phyloP scores from a whole-genome alignment of 1,140 invertebrate species.

The Idris sp. region DNA sequence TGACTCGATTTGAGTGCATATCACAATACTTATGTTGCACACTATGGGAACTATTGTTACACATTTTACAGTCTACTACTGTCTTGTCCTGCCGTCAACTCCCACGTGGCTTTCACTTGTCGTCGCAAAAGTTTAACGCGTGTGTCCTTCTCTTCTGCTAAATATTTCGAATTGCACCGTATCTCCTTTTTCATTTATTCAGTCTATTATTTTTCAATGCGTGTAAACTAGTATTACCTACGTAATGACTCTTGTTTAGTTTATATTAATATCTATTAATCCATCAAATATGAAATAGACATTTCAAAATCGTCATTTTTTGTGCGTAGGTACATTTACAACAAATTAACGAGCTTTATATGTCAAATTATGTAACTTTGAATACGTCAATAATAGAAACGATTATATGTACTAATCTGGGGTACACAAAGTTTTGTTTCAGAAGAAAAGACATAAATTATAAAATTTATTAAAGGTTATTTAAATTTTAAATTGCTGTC shows the following conservation, averaged over 20 bases:
- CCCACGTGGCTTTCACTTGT: conserved; percentile 78
- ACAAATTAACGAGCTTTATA: too few relatives aligned
- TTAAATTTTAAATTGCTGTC: too few relatives aligned
- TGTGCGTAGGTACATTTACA: too few relatives aligned
- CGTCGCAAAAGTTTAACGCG: conserved; percentile 61
- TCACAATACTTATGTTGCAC: conserved; percentile 74
- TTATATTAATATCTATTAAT: too few relatives aligned
- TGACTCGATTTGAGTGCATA: conserved; percentile 69
- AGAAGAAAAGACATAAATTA: too few relatives aligned
- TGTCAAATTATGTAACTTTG: too few relatives aligned
- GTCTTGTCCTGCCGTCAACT: conserved; percentile 67
- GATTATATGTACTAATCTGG: too few relatives aligned
- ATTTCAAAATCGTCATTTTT: too few relatives aligned
- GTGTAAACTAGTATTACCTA: conserved; percentile 3
- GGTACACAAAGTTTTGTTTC: too few relatives aligned
- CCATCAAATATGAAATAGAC: too few relatives aligned
- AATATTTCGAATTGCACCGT: conserved; percentile 21
- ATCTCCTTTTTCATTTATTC: conserved; percentile 8
- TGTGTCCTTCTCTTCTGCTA: conserved; percentile 52
- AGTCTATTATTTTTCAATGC: not conserved
- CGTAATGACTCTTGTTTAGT: not conserved
- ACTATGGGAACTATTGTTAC: conserved; percentile 78
- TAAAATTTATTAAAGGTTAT: too few relatives aligned
- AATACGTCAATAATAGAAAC: too few relatives aligned
- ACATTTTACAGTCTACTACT: conserved; percentile 77